Evolutionary conservation across 2,113 vertebrate genomes (phyloP).

Genomic region (Emydura subglobosa): DNA sequence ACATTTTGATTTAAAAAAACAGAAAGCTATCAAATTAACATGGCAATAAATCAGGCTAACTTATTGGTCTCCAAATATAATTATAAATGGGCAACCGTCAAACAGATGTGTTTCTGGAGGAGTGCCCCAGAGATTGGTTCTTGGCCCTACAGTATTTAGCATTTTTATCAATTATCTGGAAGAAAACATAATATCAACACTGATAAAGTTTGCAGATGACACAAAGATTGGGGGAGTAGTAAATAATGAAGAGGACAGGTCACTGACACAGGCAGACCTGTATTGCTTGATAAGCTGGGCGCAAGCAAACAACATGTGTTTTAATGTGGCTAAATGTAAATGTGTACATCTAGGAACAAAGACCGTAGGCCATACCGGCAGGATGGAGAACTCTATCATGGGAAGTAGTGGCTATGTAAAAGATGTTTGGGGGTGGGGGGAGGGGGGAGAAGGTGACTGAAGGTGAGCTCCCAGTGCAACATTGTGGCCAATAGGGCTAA

Average conservation of each 20-base stretch:
- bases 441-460: not conserved
- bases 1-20: not conserved
- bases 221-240: not conserved
- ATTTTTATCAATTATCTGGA: not conserved
- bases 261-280: not conserved
- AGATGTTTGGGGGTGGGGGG: fast-evolving
- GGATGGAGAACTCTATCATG: not conserved
- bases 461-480: not conserved
- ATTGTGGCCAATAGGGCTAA: not conserved
- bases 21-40: not conserved
- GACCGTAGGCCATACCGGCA: not conserved
- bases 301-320: not conserved
- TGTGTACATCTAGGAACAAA: not conserved
- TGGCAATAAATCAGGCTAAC: not conserved
- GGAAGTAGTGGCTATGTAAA: not conserved
- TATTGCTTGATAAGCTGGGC: not conserved
- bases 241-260: not conserved
- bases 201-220: not conserved
- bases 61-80: not conserved
- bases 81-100: not conserved
- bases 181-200: not conserved
- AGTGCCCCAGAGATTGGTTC: not conserved
- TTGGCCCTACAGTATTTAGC: not conserved
- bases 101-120: not conserved
- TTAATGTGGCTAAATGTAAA: not conserved